These are phyloP conservation scores for Limnephilus auricula DNA, from an alignment of 2,888 invertebrate species.

Conservation along the genomic window DNA sequence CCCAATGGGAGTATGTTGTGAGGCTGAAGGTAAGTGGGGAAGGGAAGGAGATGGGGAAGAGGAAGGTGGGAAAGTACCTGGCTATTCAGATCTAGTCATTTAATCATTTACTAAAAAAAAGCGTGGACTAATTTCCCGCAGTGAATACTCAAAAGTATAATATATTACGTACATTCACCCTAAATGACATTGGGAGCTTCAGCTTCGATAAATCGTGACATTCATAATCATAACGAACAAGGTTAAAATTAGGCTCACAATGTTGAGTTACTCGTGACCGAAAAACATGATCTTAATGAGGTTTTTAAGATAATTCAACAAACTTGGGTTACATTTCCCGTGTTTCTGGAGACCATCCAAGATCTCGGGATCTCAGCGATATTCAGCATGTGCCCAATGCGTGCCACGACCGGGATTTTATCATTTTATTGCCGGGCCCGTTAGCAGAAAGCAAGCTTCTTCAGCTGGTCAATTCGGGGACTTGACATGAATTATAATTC, in stretches of 20 bases:
- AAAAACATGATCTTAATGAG: not conserved
- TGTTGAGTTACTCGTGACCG: not conserved
- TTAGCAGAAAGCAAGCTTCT: not conserved
- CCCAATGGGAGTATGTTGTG: too few species aligned
- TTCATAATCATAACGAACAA: not conserved
- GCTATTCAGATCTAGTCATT: too few species aligned
- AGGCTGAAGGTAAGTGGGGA: too few species aligned
- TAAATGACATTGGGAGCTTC: not conserved
- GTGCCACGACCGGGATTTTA: not conserved
- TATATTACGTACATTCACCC: not conserved
- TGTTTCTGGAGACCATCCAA: not conserved
- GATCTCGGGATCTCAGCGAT: not conserved
- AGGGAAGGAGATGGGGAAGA: too few species aligned
- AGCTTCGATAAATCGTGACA: too few species aligned
- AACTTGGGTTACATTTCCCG: not conserved
- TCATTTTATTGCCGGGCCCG: not conserved
- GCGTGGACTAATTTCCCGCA: too few species aligned
- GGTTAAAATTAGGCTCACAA: not conserved
- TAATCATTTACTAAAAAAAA: not conserved
- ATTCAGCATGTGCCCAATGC: not conserved
- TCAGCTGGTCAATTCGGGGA: not conserved
- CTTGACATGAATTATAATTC: not conserved
- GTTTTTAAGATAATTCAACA: not conserved
- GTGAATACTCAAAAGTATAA: too few species aligned
- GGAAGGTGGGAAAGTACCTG: too few species aligned